Base-by-base conservation (phyloP, 2,888 invertebrate species). In the Strigamia maritima region DNA sequence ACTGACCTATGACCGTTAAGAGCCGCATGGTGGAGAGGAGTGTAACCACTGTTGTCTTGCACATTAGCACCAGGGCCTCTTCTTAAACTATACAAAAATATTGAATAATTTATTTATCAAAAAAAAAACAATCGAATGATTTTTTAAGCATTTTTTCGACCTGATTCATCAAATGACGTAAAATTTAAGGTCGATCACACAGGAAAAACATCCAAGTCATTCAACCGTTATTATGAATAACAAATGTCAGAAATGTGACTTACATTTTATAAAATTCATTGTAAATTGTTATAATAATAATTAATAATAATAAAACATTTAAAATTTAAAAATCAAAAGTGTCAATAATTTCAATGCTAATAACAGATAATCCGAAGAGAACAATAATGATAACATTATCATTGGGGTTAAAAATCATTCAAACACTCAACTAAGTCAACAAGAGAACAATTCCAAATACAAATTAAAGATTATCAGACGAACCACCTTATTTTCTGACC, bases 1-100 rank as follows among this genome's bases (percentile, higher is more conserved):
- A 88, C 90, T 89, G 89, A 95, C 96, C 90, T 92, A 87, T 97
- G 96, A 10, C 96, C 95, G 87, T 96, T 94, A 81, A 97, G 90
- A 82, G 96, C 92, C 79, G 97, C 96, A 87, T 96, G 95, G 86
- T 98, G 97, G 76, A 98, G 90, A 35, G 95, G 93, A 54, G 97
- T 94, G 87, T 95, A 96, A 70, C 97, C 97, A 85, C 93, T 94
- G 83, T 92, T 92, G 86, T 97, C 97, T 88, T 94, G 94, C 78
- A 94, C 94, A 87, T 97, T 97, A 79, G 95, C 94, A 82, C 95
- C 95, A 77, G 95, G 93, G 80, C 94, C 93, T 85, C 95, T 90
- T 81, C 95, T 90, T 85, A 95, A 89, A 19, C 60, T 60, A 19
- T 2, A 60, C 31, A 10, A n/a, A n/a, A 49, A 49, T 6, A 49